phyloP scores from a whole-genome alignment of 1,140 invertebrate genomes.

The Asobara japonica region DNA sequence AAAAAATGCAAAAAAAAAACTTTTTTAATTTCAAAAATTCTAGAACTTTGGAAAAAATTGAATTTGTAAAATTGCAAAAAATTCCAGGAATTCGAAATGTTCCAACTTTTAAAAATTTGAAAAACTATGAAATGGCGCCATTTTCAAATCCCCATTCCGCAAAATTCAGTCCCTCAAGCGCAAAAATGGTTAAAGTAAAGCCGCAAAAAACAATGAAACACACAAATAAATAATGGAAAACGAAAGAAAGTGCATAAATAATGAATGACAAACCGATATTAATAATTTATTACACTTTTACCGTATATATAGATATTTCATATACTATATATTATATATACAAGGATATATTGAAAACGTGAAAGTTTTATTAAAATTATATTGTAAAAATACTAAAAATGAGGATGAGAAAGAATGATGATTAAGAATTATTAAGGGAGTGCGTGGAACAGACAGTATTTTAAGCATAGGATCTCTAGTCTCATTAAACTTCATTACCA shows the following conservation, averaged over 20 bases:
- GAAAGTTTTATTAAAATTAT: constrained; percentile 7
- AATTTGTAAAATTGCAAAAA: no score
- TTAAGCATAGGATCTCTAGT: neutral
- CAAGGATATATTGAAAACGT: constrained; percentile 9
- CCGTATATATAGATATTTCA: constrained; percentile 47
- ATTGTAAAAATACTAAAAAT: constrained; percentile 6
- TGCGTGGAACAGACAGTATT: neutral
- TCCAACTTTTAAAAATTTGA: no score
- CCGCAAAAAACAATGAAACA: neutral
- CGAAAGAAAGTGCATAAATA: constrained; percentile 32
- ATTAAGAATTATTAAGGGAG: neutral
- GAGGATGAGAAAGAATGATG: neutral
- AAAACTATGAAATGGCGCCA: no score
- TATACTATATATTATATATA: constrained; percentile 40
- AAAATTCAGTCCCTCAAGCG: neutral
- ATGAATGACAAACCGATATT: constrained; percentile 41
- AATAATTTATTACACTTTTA: constrained; percentile 54
- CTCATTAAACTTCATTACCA: neutral
- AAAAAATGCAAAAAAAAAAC: neutral
- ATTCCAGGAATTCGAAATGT: no score
- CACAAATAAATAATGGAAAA: neutral
- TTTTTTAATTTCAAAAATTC: no score
- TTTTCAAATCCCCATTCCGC: no score
- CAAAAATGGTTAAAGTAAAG: neutral
- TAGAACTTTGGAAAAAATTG: no score